These are phyloP conservation scores for Furcula furcula DNA, from an alignment of 2,888 invertebrate genomes.

Conservation along the genomic window DNA sequence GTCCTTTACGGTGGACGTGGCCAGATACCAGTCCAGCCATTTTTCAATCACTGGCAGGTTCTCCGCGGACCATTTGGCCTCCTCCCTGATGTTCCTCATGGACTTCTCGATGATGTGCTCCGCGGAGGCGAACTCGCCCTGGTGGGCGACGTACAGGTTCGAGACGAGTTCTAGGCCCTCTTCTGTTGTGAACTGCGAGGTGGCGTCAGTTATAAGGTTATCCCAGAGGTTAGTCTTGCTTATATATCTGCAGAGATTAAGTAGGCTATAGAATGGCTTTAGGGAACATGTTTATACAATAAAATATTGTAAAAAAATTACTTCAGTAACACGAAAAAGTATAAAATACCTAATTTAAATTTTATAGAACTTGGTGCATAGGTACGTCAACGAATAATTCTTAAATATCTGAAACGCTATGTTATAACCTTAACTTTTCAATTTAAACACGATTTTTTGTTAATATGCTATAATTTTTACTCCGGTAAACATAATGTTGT, in stretches of 20 bases:
- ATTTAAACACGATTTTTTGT: too few relatives aligned
- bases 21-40: conserved; percentile 83
- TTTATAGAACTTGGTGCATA: too few relatives aligned
- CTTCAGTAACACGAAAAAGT: too few relatives aligned
- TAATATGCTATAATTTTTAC: too few relatives aligned
- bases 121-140: conserved; percentile 87
- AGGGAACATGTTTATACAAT: too few relatives aligned
- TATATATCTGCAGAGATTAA: conserved; percentile 85
- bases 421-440: too few relatives aligned
- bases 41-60: conserved; percentile 88
- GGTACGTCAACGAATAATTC: too few relatives aligned
- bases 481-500: too few relatives aligned
- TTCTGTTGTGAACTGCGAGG: conserved; percentile 88
- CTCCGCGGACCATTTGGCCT: conserved; percentile 88
- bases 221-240: conserved; percentile 89
- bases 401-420: too few relatives aligned
- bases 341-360: too few relatives aligned
- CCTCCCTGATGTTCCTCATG: conserved; percentile 86
- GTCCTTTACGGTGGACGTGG: conserved; percentile 40
- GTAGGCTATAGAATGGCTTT: too few relatives aligned
- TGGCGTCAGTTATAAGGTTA: conserved; percentile 87
- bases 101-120: conserved; percentile 88
- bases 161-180: conserved; percentile 87
- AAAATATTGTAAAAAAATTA: too few relatives aligned
- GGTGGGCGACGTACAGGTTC: conserved; percentile 82